Base-by-base conservation (phyloP, 2,797 vertebrate genomes). In the Scolopax bukidnonensis region DNA sequence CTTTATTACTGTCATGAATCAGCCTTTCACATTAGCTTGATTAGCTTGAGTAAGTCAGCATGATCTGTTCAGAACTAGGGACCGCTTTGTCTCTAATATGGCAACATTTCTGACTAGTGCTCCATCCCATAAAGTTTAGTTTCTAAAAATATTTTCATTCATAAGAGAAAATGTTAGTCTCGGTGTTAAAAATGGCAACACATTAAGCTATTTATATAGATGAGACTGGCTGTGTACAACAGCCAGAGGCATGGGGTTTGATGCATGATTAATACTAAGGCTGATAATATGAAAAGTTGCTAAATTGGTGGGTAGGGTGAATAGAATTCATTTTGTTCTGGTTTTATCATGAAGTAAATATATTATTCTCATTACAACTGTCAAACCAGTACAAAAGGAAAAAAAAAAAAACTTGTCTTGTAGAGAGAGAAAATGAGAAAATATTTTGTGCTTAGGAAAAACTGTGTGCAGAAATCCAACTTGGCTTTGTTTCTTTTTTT, bases 71-170 rank as follows among this genome's bases (percentile, higher is more conserved):
- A 64, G 59, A 90, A 40, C 63, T 70, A 45, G n/a, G 36, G 33
- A 45, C 36, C 75, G 14, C 69, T 79, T 91, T 77, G 59, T 95
- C 50, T 94, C 33, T 82, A 82, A 41, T 73, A 51, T 79, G 90
- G 86, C 60, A 92, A 36, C 43, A 45, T 63, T 90, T 95, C 56
- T 94, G 41, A 63, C 30, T 73, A 65, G 33, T 67, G 48, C 36
- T 89, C 30, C 36, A 79, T 91, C 80, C 38, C 88, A 56, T 79
- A 7, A 82, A 63, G 11, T 59, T 90, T 70, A 24, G 82, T 92
- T 92, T 76, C 80, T 92, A 87, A 89, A 93, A 93, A 82, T 89
- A 60, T 60, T 53, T 67, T 84, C 25, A 91, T 83, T 92, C 25
- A 16, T 67, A 82, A 63, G 16, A 91, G 25, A 87, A 90, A 63